phyloP scores from a whole-genome alignment of 2,888 invertebrate species.

The Schrankia costaestrigalis region DNA sequence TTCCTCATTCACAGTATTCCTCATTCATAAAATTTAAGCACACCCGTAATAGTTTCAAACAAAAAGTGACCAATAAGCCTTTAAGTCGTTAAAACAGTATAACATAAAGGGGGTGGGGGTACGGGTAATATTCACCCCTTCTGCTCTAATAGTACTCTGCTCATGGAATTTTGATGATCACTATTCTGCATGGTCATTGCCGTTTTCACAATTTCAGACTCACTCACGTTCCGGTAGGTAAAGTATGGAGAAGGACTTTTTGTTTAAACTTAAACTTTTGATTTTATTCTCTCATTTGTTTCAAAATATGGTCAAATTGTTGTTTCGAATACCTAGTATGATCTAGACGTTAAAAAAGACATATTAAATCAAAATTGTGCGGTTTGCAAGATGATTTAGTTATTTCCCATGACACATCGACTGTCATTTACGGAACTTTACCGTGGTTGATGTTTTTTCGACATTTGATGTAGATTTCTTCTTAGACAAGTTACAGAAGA shows the following conservation, averaged over 20 bases:
- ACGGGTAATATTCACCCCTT: constrained; percentile 19
- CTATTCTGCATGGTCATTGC: constrained; percentile 74
- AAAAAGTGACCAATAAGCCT: constrained; percentile 41
- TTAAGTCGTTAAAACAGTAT: constrained; percentile 10
- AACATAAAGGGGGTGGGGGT: constrained; percentile 14
- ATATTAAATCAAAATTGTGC: too few species aligned
- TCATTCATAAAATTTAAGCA: too few species aligned
- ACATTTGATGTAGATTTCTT: too few species aligned
- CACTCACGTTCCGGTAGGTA: constrained; percentile 15
- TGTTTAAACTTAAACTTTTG: constrained; percentile 5
- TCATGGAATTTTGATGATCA: constrained; percentile 72
- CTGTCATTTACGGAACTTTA: too few species aligned
- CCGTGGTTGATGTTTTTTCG: too few species aligned
- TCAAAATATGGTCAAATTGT: not conserved
- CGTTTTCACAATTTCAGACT: constrained; percentile 65
- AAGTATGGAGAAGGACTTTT: constrained; percentile 34
- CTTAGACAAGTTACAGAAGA: too few species aligned
- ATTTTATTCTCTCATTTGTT: not conserved
- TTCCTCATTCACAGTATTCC: too few species aligned
- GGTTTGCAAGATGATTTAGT: not conserved
- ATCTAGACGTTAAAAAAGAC: too few species aligned
- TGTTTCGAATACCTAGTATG: too few species aligned
- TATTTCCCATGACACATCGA: not conserved
- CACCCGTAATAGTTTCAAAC: too few species aligned
- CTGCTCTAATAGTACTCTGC: constrained; percentile 52